Evolutionary conservation across 2,797 vertebrate species (phyloP).

Genomic region (Cirrhinus mrigala): DNA sequence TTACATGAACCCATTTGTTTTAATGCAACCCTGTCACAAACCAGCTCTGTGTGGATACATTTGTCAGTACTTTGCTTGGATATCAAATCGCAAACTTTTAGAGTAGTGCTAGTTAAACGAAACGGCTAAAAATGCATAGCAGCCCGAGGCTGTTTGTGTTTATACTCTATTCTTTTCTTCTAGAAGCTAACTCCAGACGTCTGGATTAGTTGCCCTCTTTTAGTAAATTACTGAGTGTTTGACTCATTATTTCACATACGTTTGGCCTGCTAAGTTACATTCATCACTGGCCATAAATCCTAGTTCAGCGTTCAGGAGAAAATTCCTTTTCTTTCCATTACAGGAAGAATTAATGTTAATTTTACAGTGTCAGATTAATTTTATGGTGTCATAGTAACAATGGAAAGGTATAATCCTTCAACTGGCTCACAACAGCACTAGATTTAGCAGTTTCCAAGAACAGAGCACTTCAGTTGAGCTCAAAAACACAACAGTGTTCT

Average conservation of each 20-base stretch:
- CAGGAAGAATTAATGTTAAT: conserved; percentile 14
- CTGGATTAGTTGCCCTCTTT: neutral
- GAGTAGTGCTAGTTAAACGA: neutral
- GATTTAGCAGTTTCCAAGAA: neutral
- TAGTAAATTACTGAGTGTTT: neutral
- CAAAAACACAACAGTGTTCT: neutral
- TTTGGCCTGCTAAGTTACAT: neutral
- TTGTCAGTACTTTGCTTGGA: neutral
- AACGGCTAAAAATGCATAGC: neutral
- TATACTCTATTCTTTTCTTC: neutral
- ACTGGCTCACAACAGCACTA: neutral
- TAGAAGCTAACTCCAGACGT: neutral
- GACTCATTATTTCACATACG: neutral
- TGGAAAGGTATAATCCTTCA: conserved; percentile 16
- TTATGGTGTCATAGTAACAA: neutral
- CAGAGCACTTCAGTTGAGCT: neutral
- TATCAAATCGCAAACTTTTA: neutral
- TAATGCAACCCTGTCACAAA: neutral
- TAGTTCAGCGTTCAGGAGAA: neutral
- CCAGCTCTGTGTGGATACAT: neutral
- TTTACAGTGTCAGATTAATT: conserved; percentile 2
- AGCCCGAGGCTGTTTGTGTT: neutral
- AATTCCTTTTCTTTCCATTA: conserved; percentile 4
- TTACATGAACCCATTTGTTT: neutral
- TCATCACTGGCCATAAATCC: neutral